phyloP scores from a whole-genome alignment of 30 jellyfish, hydroid and myxozoan genomes.

The Turritopsis rubra region DNA sequence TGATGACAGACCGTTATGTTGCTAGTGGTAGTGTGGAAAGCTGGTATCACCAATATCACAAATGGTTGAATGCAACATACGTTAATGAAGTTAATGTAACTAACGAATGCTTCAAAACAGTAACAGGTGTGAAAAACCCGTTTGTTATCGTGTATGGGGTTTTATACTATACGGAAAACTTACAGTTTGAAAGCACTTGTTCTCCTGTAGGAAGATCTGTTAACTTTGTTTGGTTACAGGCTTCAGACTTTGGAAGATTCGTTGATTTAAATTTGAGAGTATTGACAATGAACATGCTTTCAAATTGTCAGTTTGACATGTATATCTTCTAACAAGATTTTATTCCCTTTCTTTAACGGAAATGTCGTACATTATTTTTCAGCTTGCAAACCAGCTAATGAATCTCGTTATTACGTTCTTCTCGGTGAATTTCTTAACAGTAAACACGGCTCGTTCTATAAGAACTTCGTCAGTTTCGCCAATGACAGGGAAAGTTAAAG shows the following conservation, averaged over 20 bases:
- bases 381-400: not conserved
- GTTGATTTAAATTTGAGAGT: too few species aligned
- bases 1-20: constrained; percentile 26
- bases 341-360: too few species aligned
- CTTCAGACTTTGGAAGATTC: too few species aligned
- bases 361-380: not conserved
- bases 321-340: too few species aligned
- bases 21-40: constrained; percentile 46
- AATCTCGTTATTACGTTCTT: not conserved
- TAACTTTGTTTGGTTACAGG: too few species aligned
- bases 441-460: not conserved
- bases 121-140: not conserved
- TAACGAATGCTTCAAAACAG: not conserved
- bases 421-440: not conserved
- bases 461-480: not conserved
- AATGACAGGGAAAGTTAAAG: not conserved
- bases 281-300: too few species aligned
- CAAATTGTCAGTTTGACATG: not conserved
- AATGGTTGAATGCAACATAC: constrained; percentile 32
- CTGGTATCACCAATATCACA: constrained; percentile 43
- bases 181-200: not conserved
- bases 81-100: not conserved
- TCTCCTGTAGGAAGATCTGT: not conserved
- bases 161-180: not conserved
- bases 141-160: not conserved